Evolutionary conservation across 2,113 vertebrate genomes (phyloP).

Genomic region (Eubucco bourcierii): DNA sequence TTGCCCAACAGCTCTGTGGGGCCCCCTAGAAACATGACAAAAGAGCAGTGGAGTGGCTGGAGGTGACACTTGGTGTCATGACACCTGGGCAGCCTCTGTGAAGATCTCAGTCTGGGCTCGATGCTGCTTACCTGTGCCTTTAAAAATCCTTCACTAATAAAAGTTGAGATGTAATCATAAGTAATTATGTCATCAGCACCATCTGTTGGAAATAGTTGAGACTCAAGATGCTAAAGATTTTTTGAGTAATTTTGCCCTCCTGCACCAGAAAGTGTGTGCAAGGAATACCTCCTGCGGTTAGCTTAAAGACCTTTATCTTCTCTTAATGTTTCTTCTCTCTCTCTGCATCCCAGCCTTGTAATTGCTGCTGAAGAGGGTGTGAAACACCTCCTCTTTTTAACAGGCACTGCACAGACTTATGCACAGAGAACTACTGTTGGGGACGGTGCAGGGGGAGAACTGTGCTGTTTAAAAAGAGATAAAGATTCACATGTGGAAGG

Average conservation of each 20-base stretch:
- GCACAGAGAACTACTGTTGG: background rate
- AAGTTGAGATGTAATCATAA: slow-evolving; percentile 54
- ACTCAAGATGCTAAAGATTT: slow-evolving; percentile 60
- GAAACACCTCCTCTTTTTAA: background rate
- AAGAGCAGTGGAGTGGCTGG: background rate
- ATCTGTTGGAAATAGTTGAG: slow-evolving; percentile 62
- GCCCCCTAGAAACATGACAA: background rate
- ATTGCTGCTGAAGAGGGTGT: background rate
- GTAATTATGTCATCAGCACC: slow-evolving; percentile 66
- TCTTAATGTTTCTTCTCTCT: slow-evolving; percentile 38
- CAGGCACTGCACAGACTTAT: background rate
- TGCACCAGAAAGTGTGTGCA: slow-evolving; percentile 39
- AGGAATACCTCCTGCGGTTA: slow-evolving; percentile 39
- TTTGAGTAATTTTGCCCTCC: slow-evolving; percentile 65
- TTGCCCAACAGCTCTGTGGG: background rate
- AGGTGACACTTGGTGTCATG: background rate
- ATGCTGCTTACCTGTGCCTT: slow-evolving; percentile 34
- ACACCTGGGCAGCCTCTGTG: background rate
- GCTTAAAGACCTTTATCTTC: slow-evolving; percentile 51
- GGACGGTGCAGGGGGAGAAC: background rate
- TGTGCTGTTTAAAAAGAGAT: background rate
- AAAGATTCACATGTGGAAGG: background rate
- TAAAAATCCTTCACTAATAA: slow-evolving; percentile 50
- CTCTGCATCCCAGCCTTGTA: background rate
- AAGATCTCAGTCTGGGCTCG: background rate